These are phyloP conservation scores for Copidosoma aretas DNA, from an alignment of 2,888 invertebrate species.

Conservation along the genomic window DNA sequence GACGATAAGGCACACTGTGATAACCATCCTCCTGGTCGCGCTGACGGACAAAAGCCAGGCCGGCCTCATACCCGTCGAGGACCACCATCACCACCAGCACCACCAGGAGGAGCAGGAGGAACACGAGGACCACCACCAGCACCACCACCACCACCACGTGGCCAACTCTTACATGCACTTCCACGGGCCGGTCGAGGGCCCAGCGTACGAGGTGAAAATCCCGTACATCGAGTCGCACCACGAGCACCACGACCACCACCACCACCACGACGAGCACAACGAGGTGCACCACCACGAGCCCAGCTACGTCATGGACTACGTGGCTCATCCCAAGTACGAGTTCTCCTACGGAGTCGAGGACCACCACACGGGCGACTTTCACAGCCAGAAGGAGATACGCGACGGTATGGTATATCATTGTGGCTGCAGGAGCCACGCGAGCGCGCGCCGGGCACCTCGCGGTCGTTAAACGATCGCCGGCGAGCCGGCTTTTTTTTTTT, in stretches of 20 bases:
- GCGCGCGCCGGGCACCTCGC: not conserved
- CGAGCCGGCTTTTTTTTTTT: too few species aligned
- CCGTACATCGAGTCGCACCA: conserved; percentile 50
- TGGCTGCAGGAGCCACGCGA: not conserved
- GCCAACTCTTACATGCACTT: conserved; percentile 59
- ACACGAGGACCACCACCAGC: not conserved
- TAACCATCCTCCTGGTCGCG: not conserved
- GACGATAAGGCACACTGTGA: not conserved
- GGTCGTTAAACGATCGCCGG: too few species aligned
- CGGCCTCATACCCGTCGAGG: conserved; percentile 13
- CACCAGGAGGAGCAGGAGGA: conserved; percentile 36
- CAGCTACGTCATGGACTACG: conserved; percentile 53
- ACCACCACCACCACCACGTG: conserved; percentile 36
- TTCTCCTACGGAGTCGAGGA: conserved; percentile 58
- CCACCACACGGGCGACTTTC: conserved; percentile 60
- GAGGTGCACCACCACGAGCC: conserved; percentile 40
- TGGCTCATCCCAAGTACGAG: conserved; percentile 57
- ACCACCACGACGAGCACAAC: conserved; percentile 45
- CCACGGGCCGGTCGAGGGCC: conserved; percentile 59
- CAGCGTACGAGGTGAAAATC: conserved; percentile 57
- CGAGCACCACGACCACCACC: conserved; percentile 45
- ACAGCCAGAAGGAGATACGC: conserved; percentile 61
- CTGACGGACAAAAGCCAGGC: not conserved
- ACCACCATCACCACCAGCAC: conserved; percentile 44
- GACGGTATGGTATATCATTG: conserved; percentile 57